A percentile compares a stretch with the other conserved stretches of the same genome.
Conservation (phyloP, 1,140 invertebrate genomes). For the Trichoplusia ni region DNA sequence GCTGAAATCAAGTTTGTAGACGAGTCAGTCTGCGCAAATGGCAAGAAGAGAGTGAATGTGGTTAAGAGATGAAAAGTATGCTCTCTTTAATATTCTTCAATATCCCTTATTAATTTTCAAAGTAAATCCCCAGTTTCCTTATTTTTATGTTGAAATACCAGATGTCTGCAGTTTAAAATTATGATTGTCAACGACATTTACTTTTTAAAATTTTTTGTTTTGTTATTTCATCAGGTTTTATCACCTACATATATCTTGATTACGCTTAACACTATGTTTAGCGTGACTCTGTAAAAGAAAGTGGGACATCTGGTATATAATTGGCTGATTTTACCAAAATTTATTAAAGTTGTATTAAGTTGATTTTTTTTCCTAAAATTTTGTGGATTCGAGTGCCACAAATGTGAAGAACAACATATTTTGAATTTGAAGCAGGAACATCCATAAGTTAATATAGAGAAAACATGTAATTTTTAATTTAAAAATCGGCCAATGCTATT, state of each 20-base stretch:
- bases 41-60: conserved; percentile 12
- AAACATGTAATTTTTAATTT: background rate
- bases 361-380: background rate
- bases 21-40: conserved; percentile 13
- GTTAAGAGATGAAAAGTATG: conserved; percentile 22
- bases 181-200: background rate
- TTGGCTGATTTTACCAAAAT: conserved; percentile 43
- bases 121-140: conserved; percentile 18
- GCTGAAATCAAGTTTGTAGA: conserved; percentile 19
- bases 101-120: conserved; percentile 20
- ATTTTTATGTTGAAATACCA: conserved; percentile 23
- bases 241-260: background rate
- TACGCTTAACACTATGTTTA: too few relatives aligned
- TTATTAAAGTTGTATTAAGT: background rate
- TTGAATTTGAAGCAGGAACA: too few relatives aligned
- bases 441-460: too few relatives aligned
- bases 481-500: conserved; percentile 40
- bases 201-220: background rate
- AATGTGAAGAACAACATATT: background rate
- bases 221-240: background rate
- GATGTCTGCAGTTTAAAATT: conserved; percentile 11
- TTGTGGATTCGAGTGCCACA: conserved; percentile 6
- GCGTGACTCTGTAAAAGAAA: too few relatives aligned
- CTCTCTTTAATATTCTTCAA: conserved; percentile 23
- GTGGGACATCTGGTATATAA: conserved; percentile 41